Conservation (phyloP, 1,140 invertebrate genomes). For the Pectinophora gossypiella region DNA sequence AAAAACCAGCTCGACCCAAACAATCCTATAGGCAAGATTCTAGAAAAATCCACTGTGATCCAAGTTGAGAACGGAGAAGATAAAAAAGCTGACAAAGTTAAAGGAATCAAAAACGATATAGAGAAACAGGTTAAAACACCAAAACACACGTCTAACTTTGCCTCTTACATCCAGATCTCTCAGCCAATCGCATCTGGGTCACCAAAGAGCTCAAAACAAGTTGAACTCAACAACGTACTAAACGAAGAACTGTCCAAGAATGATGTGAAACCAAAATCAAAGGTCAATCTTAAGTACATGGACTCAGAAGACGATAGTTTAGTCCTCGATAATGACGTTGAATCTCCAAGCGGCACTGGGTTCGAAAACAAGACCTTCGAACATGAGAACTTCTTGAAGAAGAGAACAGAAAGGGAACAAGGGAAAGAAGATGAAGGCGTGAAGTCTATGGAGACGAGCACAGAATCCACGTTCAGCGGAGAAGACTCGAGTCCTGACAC, state of each 20-base stretch:
- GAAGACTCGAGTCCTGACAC: conserved; percentile 63
- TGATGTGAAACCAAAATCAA: conserved; percentile 24
- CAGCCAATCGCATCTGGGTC: conserved; percentile 54
- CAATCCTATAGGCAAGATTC: conserved; percentile 69
- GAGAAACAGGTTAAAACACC: conserved; percentile 63
- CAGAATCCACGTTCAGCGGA: conserved; percentile 61
- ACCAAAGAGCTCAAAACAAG: conserved; percentile 25
- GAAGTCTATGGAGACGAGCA: conserved; percentile 65
- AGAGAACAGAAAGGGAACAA: conserved; percentile 43
- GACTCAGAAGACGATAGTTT: conserved; percentile 49
- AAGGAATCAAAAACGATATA: conserved; percentile 65
- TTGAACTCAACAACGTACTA: conserved; percentile 24
- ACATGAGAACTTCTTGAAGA: conserved; percentile 69
- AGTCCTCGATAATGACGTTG: conserved; percentile 52
- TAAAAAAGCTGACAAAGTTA: conserved; percentile 14
- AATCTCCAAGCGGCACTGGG: conserved; percentile 62
- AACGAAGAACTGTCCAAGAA: conserved; percentile 24
- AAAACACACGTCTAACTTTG: conserved; percentile 75
- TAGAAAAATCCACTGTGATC: conserved; percentile 71
- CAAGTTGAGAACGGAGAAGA: conserved; percentile 64
- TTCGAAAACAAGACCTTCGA: conserved; percentile 75
- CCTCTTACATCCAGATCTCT: conserved; percentile 77
- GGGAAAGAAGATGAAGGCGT: conserved; percentile 44
- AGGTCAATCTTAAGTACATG: conserved; percentile 51
- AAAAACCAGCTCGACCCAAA: conserved; percentile 70